Percentiles rank a stretch among this genome's conserved stretches.
Evolutionary conservation across 2,888 invertebrate genomes (phyloP).

Genomic region (Carcina quercana): DNA sequence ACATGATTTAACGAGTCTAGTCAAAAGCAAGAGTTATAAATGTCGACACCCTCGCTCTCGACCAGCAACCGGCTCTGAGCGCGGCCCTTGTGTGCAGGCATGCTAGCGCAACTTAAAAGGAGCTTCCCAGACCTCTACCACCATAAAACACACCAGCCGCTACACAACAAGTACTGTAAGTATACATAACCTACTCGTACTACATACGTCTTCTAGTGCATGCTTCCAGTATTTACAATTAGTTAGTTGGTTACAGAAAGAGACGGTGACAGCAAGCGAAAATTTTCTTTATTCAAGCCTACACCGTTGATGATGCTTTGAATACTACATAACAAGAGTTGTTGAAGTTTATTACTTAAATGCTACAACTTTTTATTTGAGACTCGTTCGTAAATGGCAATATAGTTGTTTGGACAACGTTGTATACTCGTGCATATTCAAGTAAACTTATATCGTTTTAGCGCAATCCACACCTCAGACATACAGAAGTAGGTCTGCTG

Average conservation of each 20-base stretch:
- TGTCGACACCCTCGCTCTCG: conserved; percentile 38
- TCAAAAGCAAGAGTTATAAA: too few species aligned
- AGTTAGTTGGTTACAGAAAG: too few species aligned
- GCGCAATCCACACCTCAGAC: conserved; percentile 78
- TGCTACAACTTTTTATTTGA: too few species aligned
- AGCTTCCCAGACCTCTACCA: conserved; percentile 90
- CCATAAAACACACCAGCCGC: conserved; percentile 83
- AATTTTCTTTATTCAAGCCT: too few species aligned
- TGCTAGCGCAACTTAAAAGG: conserved; percentile 91
- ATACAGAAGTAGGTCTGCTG: conserved; percentile 73
- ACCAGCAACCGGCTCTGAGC: conserved; percentile 62
- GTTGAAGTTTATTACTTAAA: too few species aligned
- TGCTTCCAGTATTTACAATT: conserved; percentile 21
- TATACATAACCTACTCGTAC: too few species aligned
- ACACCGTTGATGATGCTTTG: too few species aligned
- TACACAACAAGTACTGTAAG: conserved; percentile 82
- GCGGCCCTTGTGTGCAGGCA: conserved; percentile 82
- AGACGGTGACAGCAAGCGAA: too few species aligned
- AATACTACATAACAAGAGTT: too few species aligned
- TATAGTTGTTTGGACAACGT: too few species aligned
- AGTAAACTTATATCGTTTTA: conserved; percentile 60
- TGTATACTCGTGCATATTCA: background rate
- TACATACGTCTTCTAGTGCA: conserved; percentile 47
- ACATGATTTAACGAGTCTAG: too few species aligned
- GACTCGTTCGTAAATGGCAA: too few species aligned